Percentiles rank a stretch among this genome's conserved stretches.
Evolutionary conservation across 2,113 vertebrate genomes (phyloP).

Genomic region (Channa maculata): DNA sequence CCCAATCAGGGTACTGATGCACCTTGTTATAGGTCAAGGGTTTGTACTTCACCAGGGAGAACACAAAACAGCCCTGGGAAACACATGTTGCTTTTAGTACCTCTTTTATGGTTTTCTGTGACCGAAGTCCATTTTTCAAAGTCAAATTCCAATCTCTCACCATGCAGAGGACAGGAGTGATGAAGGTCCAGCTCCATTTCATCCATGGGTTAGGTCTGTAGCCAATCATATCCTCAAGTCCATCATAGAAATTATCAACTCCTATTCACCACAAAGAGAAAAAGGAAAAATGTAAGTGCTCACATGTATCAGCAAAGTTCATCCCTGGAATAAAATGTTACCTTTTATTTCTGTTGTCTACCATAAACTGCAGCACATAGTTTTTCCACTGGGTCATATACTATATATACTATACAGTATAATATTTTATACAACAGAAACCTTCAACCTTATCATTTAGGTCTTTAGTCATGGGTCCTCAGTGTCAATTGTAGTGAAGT

Average conservation of each 20-base stretch:
- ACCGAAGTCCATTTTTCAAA: slow-evolving; percentile 3
- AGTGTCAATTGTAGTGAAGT: too few species aligned
- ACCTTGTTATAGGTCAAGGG: slow-evolving; percentile 98
- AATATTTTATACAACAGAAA: too few species aligned
- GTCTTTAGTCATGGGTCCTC: too few species aligned
- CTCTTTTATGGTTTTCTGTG: neutral
- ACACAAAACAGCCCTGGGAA: slow-evolving; percentile 94
- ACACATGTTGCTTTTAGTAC: slow-evolving; percentile 41
- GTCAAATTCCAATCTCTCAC: slow-evolving; percentile 78
- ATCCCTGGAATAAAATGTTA: too few species aligned
- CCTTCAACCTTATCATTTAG: too few species aligned
- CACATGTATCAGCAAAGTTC: too few species aligned
- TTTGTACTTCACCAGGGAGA: slow-evolving; percentile 96
- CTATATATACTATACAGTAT: too few species aligned
- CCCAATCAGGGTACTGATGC: slow-evolving; percentile 95
- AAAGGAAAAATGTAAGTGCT: neutral
- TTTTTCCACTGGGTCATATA: too few species aligned
- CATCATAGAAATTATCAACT: slow-evolving; percentile 97
- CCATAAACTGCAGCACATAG: too few species aligned
- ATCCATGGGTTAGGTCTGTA: slow-evolving; percentile 98
- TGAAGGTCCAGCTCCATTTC: slow-evolving; percentile 98
- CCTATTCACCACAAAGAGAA: slow-evolving; percentile 78
- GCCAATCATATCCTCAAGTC: slow-evolving; percentile 98
- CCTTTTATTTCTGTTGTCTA: too few species aligned
- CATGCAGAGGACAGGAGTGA: slow-evolving; percentile 95